Conservation (phyloP, 2,797 vertebrate genomes). For the Hafferia zeledoni region DNA sequence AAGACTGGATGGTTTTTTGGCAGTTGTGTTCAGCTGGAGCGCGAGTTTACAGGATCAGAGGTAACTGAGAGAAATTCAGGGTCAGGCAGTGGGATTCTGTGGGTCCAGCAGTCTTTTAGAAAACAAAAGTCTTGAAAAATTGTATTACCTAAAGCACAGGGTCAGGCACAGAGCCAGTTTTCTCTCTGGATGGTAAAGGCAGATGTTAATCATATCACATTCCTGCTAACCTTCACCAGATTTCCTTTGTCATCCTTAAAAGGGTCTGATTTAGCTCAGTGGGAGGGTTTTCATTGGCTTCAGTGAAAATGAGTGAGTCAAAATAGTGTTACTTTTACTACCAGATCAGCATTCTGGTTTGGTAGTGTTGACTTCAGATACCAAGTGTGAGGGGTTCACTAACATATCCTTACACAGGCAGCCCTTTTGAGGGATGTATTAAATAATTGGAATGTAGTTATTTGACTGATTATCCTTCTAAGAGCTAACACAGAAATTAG, state of each 20-base stretch:
- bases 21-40: not conserved
- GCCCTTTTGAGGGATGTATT: not conserved
- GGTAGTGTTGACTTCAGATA: not conserved
- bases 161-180: not conserved
- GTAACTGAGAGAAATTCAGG: not conserved
- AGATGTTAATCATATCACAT: slow-evolving; percentile 38
- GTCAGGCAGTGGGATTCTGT: not conserved
- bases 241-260: slow-evolving; percentile 58
- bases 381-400: not conserved
- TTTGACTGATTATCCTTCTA: not conserved
- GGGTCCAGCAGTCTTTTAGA: not conserved
- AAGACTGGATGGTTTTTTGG: not conserved
- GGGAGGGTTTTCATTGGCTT: slow-evolving; percentile 26
- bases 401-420: not conserved
- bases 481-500: not conserved
- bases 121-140: not conserved
- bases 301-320: slow-evolving; percentile 8
- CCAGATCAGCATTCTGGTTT: not conserved
- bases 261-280: slow-evolving; percentile 40
- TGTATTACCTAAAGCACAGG: not conserved
- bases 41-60: not conserved
- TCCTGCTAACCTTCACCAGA: slow-evolving; percentile 36
- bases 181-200: slow-evolving; percentile 9
- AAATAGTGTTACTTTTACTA: not conserved
- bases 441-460: not conserved